These are phyloP conservation scores for Loxodonta africana DNA, from an alignment of 2,113 vertebrate species.

Conservation along the genomic window DNA sequence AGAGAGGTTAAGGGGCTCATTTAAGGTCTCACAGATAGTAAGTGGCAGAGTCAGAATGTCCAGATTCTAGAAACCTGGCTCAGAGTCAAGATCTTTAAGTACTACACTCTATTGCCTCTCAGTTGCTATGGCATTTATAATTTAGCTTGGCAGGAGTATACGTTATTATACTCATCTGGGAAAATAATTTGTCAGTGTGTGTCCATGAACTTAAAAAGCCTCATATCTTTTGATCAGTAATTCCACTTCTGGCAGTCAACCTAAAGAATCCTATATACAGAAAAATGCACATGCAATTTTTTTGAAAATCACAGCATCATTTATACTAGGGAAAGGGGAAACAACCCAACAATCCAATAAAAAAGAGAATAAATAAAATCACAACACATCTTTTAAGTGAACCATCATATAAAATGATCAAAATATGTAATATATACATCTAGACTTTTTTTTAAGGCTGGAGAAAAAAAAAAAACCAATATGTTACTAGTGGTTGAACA, in stretches of 20 bases:
- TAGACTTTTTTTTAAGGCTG: background rate
- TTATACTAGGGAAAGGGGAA: constrained; percentile 9
- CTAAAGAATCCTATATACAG: background rate
- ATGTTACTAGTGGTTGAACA: background rate
- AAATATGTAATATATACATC: background rate
- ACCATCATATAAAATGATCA: background rate
- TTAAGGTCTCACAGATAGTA: background rate
- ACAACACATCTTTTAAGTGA: background rate
- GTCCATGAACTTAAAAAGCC: background rate
- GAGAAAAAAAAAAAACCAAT: background rate
- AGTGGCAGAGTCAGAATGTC: background rate
- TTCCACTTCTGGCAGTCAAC: background rate
- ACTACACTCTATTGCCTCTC: background rate
- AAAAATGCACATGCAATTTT: background rate
- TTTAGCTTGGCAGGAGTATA: background rate
- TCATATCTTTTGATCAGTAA: background rate
- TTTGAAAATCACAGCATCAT: constrained; percentile 4
- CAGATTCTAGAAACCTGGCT: background rate
- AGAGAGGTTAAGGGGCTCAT: background rate
- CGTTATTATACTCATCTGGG: background rate
- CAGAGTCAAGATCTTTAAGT: background rate
- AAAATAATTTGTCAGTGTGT: constrained; percentile 30
- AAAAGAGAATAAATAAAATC: constrained; percentile 26
- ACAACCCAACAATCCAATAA: background rate
- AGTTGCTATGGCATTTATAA: background rate